Conservation (phyloP, 2,113 vertebrate genomes). For the Solenodon paradoxus region DNA sequence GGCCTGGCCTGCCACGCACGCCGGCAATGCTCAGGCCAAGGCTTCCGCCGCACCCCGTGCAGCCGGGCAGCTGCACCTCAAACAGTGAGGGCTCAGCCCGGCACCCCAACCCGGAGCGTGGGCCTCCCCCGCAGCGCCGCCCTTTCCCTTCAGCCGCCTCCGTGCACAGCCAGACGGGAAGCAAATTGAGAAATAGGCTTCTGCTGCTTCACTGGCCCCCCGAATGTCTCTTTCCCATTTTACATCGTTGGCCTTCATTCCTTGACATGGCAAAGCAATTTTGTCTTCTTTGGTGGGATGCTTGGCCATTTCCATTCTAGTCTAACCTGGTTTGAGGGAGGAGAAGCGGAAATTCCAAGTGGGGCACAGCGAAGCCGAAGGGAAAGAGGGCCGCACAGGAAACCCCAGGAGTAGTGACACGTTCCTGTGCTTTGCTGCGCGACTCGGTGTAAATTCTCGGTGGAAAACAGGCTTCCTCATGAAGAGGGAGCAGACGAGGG, state of each 20-base stretch:
- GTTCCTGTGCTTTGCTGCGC: accelerated
- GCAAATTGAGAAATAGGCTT: not conserved
- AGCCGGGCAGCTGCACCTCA: conserved; percentile 66
- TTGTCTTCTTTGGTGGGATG: not conserved
- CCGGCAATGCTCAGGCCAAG: not conserved
- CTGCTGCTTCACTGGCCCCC: not conserved
- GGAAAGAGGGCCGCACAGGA: not conserved
- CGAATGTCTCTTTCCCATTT: not conserved
- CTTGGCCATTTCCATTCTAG: not conserved
- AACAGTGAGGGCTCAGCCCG: conserved; percentile 41
- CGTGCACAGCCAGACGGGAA: not conserved
- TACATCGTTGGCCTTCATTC: not conserved
- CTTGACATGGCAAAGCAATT: not conserved
- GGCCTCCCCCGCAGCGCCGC: not conserved
- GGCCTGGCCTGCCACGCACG: too few species aligned
- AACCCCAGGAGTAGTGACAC: accelerated
- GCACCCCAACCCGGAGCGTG: not conserved
- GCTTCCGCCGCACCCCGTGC: conserved; percentile 47
- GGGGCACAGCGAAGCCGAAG: too few species aligned
- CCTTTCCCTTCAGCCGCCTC: conserved; percentile 15
- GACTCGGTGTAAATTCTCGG: not conserved
- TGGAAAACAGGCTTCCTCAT: not conserved
- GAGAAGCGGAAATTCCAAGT: not conserved
- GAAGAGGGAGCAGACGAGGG: not conserved
- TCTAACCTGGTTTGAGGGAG: not conserved